phyloP scores from a whole-genome alignment of 37 sponge, comb jelly and placozoan species.

The Lycopodina hypogea region DNA sequence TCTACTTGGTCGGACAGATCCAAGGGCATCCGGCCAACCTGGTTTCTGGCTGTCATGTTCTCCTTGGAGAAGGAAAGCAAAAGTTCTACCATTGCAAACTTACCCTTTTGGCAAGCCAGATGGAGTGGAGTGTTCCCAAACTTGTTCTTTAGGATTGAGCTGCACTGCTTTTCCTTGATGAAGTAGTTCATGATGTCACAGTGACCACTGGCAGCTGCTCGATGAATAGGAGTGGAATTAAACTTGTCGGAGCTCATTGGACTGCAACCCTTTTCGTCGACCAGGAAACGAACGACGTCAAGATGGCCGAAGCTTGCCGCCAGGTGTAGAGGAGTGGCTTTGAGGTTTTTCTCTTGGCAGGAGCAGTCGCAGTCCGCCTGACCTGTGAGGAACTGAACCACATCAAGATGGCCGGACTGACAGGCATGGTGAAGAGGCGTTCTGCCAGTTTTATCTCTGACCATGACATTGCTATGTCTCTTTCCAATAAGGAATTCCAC shows the following conservation, averaged over 20 bases:
- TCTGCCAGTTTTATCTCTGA: constrained; percentile 34
- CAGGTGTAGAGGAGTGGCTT: constrained; percentile 32
- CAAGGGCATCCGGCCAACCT: constrained; percentile 21
- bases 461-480: constrained; percentile 7
- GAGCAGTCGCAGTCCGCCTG: constrained; percentile 21
- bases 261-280: constrained; percentile 8
- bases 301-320: constrained; percentile 18
- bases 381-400: constrained; percentile 23
- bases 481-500: constrained; percentile 2
- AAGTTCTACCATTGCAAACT: constrained; percentile 15
- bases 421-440: constrained; percentile 41
- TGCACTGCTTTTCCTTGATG: constrained; percentile 31
- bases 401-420: background rate
- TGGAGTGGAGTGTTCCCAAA: constrained; percentile 36
- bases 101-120: constrained; percentile 23
- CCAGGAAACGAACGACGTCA: constrained; percentile 16
- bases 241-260: constrained; percentile 20
- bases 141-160: constrained; percentile 9
- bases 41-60: constrained; percentile 9
- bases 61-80: constrained; percentile 16
- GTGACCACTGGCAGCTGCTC: constrained; percentile 30
- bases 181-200: constrained; percentile 12
- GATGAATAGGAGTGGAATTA: constrained; percentile 16
- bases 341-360: constrained; percentile 21
- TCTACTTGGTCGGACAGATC: constrained; percentile 2